A percentile compares a stretch with the other conserved stretches of the same genome.
Evolutionary conservation across 2,113 vertebrate genomes (phyloP).

Genomic region (Recurvirostra avosetta): DNA sequence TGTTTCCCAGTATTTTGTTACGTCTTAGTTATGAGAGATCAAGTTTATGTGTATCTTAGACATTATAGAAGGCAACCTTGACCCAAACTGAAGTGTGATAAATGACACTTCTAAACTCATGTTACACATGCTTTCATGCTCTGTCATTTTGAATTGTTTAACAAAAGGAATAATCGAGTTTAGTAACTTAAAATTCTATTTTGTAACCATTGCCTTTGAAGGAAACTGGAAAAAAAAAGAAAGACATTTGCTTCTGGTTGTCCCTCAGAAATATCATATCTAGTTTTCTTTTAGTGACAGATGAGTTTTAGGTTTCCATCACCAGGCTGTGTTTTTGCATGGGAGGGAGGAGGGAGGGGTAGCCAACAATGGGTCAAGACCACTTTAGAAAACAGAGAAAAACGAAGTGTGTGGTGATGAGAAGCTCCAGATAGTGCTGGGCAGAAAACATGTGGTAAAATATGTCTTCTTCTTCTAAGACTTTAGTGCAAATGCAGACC

Average conservation of each 20-base stretch:
- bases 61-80: background rate
- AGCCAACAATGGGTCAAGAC: background rate
- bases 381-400: background rate
- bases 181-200: background rate
- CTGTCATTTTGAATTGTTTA: background rate
- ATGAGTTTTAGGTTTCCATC: background rate
- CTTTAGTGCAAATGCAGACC: background rate
- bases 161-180: background rate
- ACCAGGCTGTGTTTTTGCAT: background rate
- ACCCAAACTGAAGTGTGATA: background rate
- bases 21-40: background rate
- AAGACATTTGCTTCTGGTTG: background rate
- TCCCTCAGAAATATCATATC: background rate
- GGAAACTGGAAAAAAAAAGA: background rate
- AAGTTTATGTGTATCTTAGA: background rate
- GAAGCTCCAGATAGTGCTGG: background rate
- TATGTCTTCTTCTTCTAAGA: background rate
- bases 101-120: background rate
- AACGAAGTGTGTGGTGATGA: background rate
- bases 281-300: background rate
- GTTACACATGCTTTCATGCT: background rate
- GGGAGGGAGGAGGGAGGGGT: fast-evolving
- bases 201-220: background rate
- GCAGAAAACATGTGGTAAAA: background rate
- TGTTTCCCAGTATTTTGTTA: background rate